Evolutionary conservation across 2,888 invertebrate genomes (phyloP), one percentile per base, ranked within the genome.

Genomic region (Pristionchus mayeri): DNA sequence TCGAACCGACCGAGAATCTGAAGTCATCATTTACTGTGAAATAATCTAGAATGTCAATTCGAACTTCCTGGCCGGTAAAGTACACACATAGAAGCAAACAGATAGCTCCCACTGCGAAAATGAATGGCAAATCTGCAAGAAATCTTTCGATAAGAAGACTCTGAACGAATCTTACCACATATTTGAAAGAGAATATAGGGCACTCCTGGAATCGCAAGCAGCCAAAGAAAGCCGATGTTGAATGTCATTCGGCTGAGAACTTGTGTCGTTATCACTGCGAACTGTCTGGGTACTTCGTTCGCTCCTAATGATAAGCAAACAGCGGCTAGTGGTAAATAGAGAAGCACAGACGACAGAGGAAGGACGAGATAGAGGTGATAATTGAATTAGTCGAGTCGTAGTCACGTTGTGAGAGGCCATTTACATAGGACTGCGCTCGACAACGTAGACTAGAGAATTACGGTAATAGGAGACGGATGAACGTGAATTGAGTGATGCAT

Each of bases 311-410:
- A 63, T 37, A 63, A 63, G 34, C 63, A 21, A 24, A 60, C 57
- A 30, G 57, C 57, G 9, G 57, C 27, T 13, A 60, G 60, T 34
- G 30, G 34, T 63, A 63, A 63, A 63, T 63, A 63, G 63, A 63
- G 63, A 63, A 63, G 34, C 18, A 18, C 63, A 27, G 27, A 27
- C 16, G 30, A 27, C 18, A 57, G 57, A n/a, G 24, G 21, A 24
- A n/a, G 24, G 24, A 57, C 0, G 57, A 57, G 21, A 21, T 18
- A 63, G 63, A 37, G 63, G 16, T 18, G 30, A 60, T n/a, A 30
- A 34, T 16, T 34, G 6, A 30, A 30, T 3, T 44, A 44, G 44
- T n/a, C n/a, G n/a, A n/a, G n/a, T n/a, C n/a, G n/a, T n/a, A n/a
- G n/a, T n/a, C n/a, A n/a, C n/a, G n/a, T n/a, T n/a, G n/a, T n/a